Base-by-base conservation (phyloP, 2,797 vertebrate species). In the Lagorchestes hirsutus region DNA sequence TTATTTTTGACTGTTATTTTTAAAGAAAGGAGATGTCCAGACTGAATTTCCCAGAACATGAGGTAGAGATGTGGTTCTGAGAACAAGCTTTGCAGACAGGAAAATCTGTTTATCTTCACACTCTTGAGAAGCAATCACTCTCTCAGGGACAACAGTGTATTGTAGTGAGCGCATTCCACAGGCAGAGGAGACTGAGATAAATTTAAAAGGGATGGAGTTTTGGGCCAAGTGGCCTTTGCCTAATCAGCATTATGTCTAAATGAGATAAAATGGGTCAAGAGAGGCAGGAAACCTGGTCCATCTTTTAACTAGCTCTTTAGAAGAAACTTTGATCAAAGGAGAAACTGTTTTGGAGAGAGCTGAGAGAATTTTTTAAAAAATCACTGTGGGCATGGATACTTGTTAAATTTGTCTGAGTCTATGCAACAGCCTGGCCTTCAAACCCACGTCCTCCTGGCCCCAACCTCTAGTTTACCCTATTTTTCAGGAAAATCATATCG, bases 61-160 rank as follows among this genome's bases (percentile, higher is more conserved):
- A 96, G 95, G 92, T 97, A 95, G 96, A 96, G 98, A 96, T 96
- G 98, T 98, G 96, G 97, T 95, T 97, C 97, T 98, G 98, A 97
- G 97, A 98, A 98, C 95, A 95, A 97, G 97, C 98, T 97, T 97
- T 98, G 97, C 93, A 95, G 97, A 92, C 91, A 54, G 96, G 95
- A 96, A 97, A 97, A 98, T 98, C 98, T 98, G 98, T 98, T 98
- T 98, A 98, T 99, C 98, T 98, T 98, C 98, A 98, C 98, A 98
- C 98, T 98, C 97, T 82, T 54, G 97, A 98, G 98, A 96, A 94
- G 97, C 55, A n/a, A 98, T 98, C 97, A 1, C 97, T 98, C 98
- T 98, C 97, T 92, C 93, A 0, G 0, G 98, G 98, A 98, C 98
- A 98, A 96, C 95, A 14, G 97, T 0, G 90, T 28, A 40, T 98